Conservation (phyloP, 2,797 vertebrate species). For the Muscicapa comitata region DNA sequence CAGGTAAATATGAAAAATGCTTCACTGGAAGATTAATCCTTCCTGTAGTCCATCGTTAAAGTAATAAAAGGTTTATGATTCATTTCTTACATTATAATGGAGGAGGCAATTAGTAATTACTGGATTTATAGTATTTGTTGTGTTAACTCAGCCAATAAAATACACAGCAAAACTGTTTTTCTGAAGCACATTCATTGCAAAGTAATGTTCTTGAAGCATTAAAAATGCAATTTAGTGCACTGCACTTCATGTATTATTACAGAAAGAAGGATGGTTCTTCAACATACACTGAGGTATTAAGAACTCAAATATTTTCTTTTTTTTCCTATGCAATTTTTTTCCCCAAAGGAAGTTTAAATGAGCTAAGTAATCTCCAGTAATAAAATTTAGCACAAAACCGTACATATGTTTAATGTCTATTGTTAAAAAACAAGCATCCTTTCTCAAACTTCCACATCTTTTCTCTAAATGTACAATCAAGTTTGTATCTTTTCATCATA, state of each 20-base stretch:
- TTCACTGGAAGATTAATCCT: constrained; percentile 70
- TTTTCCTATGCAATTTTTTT: background rate
- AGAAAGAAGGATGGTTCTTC: background rate
- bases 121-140: constrained; percentile 78
- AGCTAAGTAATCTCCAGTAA: background rate
- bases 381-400: background rate
- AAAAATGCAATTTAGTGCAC: constrained; percentile 16
- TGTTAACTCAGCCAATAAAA: constrained; percentile 76
- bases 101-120: constrained; percentile 78
- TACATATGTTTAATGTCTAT: background rate
- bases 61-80: constrained; percentile 76
- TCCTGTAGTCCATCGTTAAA: constrained; percentile 68
- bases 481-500: background rate
- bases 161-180: constrained; percentile 46
- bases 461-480: background rate
- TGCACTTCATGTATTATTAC: background rate
- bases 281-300: background rate
- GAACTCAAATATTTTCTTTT: background rate
- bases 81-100: constrained; percentile 77
- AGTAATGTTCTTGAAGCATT: constrained; percentile 33
- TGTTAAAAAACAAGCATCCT: background rate
- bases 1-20: constrained; percentile 69
- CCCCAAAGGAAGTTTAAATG: background rate
- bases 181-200: constrained; percentile 16
- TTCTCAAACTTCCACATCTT: background rate